Percentiles rank a stretch among this genome's conserved stretches.
phyloP scores from a whole-genome alignment of 2,888 invertebrate genomes.

The Alloplasta piceator region DNA sequence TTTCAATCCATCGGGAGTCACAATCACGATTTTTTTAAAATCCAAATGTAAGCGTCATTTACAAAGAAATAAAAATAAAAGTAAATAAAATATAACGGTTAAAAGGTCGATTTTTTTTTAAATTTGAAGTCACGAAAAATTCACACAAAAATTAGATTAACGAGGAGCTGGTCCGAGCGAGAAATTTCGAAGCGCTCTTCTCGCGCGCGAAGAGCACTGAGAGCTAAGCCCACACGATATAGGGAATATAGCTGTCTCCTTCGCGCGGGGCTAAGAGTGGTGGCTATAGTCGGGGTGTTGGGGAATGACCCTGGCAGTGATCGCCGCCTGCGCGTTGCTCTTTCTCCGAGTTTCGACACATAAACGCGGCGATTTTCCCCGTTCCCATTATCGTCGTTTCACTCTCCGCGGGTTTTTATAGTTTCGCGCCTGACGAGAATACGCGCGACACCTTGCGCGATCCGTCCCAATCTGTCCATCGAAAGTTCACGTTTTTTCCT shows the following conservation, averaged over 20 bases:
- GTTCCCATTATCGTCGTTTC: neutral
- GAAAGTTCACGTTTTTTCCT: neutral
- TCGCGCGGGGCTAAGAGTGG: constrained; percentile 12
- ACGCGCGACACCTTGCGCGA: neutral
- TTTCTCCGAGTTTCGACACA: constrained; percentile 63
- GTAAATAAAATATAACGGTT: no score
- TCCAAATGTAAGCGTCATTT: no score
- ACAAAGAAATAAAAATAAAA: no score
- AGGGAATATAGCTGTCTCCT: constrained; percentile 45
- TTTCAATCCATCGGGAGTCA: no score
- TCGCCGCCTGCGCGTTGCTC: constrained; percentile 81
- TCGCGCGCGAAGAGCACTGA: constrained; percentile 64
- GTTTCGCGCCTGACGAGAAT: neutral
- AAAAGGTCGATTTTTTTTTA: no score
- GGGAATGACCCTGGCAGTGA: constrained; percentile 82
- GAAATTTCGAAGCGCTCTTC: constrained; percentile 59
- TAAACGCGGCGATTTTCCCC: constrained; percentile 42
- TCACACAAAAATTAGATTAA: neutral
- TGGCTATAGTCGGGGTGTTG: constrained; percentile 64
- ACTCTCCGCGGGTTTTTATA: constrained; percentile 6
- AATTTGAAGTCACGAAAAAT: no score
- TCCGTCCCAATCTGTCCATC: neutral
- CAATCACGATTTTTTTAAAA: no score
- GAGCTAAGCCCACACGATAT: constrained; percentile 49
- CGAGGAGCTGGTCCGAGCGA: constrained; percentile 37